These are phyloP conservation scores for Hylia prasina DNA, from an alignment of 2,113 vertebrate genomes.

Conservation along the genomic window DNA sequence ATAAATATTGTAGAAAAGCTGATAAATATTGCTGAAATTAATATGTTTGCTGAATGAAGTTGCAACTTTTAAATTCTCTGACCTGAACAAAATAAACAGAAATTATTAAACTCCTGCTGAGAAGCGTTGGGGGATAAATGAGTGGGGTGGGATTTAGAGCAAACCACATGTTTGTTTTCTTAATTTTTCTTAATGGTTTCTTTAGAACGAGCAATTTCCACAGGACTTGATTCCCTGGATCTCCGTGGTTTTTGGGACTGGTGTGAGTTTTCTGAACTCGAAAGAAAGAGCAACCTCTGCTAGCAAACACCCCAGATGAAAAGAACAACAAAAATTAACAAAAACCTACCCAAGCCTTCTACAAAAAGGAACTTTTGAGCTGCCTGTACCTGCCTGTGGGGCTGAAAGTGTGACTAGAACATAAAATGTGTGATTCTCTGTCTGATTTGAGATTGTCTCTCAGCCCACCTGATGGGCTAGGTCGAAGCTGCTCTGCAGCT, in stretches of 20 bases:
- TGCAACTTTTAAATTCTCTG: background rate
- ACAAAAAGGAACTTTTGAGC: background rate
- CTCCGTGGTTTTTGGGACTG: background rate
- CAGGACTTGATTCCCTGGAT: background rate
- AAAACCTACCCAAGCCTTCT: background rate
- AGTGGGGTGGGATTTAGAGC: background rate
- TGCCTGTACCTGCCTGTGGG: rapidly evolving
- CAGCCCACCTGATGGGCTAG: background rate
- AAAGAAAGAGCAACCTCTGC: background rate
- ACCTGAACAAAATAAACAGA: background rate
- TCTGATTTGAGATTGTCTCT: background rate
- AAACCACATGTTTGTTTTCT: background rate
- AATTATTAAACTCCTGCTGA: background rate
- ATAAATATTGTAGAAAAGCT: background rate
- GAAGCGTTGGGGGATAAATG: background rate
- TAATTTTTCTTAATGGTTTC: background rate
- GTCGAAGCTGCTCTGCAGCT: background rate
- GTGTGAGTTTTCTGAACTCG: background rate
- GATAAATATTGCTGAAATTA: background rate
- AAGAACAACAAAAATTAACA: background rate
- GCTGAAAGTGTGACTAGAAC: background rate
- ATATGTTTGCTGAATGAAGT: background rate
- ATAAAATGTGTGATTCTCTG: rapidly evolving
- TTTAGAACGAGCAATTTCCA: background rate
- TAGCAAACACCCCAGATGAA: background rate